Evolutionary conservation across 2,888 invertebrate species (phyloP).

Genomic region (Nephrotoma appendiculata): DNA sequence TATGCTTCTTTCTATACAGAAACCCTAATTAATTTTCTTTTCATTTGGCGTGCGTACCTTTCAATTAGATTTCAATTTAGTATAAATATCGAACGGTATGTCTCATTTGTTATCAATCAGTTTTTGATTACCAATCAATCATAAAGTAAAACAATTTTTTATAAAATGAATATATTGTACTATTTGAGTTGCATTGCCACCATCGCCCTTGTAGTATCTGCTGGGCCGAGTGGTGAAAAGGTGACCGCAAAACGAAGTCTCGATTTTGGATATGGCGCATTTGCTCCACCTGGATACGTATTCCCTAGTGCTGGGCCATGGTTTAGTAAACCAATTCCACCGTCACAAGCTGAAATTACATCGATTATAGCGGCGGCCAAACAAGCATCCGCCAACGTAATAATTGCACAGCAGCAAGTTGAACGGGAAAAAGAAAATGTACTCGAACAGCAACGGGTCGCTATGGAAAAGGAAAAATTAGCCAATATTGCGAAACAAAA

Average conservation of each 20-base stretch:
- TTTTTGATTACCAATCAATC: neutral
- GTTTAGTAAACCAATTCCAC: slow-evolving; percentile 11
- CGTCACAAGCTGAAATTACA: slow-evolving; percentile 51
- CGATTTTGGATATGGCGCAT: neutral
- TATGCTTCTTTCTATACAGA: neutral
- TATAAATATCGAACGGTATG: neutral
- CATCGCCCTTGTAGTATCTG: neutral
- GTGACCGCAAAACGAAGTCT: neutral
- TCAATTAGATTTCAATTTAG: neutral
- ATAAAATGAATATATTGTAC: neutral
- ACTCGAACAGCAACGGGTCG: slow-evolving; percentile 53
- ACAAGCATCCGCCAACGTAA: slow-evolving; percentile 54
- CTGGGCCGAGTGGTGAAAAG: neutral
- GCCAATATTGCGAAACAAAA: slow-evolving; percentile 47
- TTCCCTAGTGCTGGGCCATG: neutral
- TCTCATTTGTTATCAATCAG: neutral
- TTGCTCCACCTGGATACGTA: neutral
- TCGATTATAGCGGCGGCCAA: slow-evolving; percentile 59
- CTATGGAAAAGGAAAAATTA: slow-evolving; percentile 57
- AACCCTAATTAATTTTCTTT: neutral
- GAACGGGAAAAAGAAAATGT: slow-evolving; percentile 58
- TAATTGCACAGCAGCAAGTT: slow-evolving; percentile 56
- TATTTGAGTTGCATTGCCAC: neutral
- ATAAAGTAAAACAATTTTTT: neutral
- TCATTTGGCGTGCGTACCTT: neutral